These are phyloP conservation scores for Rhodeus uyekii DNA, from an alignment of 2,797 vertebrate genomes.

Conservation along the genomic window DNA sequence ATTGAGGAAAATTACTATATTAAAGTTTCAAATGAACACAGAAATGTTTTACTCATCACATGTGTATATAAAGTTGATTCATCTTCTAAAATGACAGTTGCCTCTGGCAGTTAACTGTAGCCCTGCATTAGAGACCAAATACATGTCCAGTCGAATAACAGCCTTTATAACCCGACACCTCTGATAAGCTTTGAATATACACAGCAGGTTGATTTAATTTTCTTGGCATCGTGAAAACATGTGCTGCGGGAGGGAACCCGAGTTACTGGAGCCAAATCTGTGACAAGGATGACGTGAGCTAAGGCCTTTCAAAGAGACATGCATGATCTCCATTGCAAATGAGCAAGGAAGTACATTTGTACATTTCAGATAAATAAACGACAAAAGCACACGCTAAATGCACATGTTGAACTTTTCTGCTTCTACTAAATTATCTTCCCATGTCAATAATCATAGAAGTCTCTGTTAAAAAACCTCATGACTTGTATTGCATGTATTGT, in stretches of 20 bases:
- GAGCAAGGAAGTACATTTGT: constrained; percentile 65
- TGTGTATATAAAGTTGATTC: not conserved
- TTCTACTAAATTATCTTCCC: constrained; percentile 56
- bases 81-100: not conserved
- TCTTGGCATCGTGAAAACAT: constrained; percentile 17
- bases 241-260: constrained; percentile 51
- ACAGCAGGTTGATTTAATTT: constrained; percentile 2
- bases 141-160: not conserved
- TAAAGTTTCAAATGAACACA: not conserved
- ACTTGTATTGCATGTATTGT: constrained; percentile 3
- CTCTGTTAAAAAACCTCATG: constrained; percentile 12
- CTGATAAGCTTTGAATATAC: not conserved
- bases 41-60: not conserved
- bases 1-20: not conserved
- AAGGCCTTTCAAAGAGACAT: constrained; percentile 64
- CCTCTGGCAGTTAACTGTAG: not conserved
- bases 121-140: not conserved
- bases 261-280: constrained; percentile 47
- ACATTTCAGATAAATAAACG: constrained; percentile 78
- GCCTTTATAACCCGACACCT: not conserved
- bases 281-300: constrained; percentile 62
- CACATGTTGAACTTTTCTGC: constrained; percentile 19
- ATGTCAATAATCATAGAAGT: constrained; percentile 3
- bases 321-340: constrained; percentile 74
- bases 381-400: constrained; percentile 68